Evolutionary conservation across 1,140 invertebrate species (phyloP).

Genomic region (Drosophila elegans): DNA sequence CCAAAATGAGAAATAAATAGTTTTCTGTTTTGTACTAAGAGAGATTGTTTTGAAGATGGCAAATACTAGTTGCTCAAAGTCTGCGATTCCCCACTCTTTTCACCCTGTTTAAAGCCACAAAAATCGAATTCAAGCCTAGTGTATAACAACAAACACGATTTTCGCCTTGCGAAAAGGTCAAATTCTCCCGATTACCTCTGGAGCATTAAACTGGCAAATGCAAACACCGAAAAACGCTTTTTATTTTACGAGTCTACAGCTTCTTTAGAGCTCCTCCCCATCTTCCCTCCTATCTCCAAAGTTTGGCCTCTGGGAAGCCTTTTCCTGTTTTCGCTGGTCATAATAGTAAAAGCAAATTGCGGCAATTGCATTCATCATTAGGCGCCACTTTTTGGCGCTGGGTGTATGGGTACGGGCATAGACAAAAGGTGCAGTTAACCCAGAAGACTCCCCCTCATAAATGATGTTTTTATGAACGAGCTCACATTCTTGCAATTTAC

Average conservation of each 20-base stretch:
- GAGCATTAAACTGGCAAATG: slow-evolving; percentile 56
- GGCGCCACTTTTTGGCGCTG: slow-evolving; percentile 42
- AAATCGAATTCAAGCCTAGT: slow-evolving; percentile 5
- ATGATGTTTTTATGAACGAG: slow-evolving; percentile 76
- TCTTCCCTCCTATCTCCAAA: not conserved
- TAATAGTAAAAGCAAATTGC: slow-evolving; percentile 74
- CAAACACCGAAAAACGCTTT: slow-evolving; percentile 58
- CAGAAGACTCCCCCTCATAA: slow-evolving; percentile 47
- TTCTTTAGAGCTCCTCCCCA: slow-evolving; percentile 5
- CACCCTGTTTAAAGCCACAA: slow-evolving; percentile 8
- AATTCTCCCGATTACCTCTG: slow-evolving; percentile 16
- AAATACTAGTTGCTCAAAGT: not conserved
- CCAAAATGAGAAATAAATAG: too few relatives aligned
- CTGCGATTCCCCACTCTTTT: not conserved
- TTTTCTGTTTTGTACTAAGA: too few relatives aligned
- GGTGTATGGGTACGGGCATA: not conserved
- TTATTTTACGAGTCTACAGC: slow-evolving; percentile 56
- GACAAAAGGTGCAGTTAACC: slow-evolving; percentile 36
- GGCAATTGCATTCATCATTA: slow-evolving; percentile 78
- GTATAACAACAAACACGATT: slow-evolving; percentile 44
- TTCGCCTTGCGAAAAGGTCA: slow-evolving; percentile 45
- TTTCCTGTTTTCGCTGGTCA: slow-evolving; percentile 47
- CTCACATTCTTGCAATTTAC: slow-evolving; percentile 68
- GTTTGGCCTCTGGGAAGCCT: slow-evolving; percentile 16
- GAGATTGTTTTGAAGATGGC: not conserved